Percentiles rank a stretch among this genome's conserved stretches.
phyloP scores from a whole-genome alignment of 2,888 invertebrate species.

The Stegophylla sp. region DNA sequence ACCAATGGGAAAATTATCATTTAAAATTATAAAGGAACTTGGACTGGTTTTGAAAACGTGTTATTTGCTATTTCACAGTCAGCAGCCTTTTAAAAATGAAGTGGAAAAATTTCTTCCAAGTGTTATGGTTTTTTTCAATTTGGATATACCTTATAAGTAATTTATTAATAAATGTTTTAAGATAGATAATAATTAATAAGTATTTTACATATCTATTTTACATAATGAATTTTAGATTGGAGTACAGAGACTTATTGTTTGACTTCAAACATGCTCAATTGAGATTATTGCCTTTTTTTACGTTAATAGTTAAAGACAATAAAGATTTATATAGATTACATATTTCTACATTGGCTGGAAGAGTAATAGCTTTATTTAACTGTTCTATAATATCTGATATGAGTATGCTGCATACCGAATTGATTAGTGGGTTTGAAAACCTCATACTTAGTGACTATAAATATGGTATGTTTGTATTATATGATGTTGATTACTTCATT shows the following conservation, averaged over 20 bases:
- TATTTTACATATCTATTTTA: not conserved
- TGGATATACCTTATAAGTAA: conserved; percentile 49
- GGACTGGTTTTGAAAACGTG: conserved; percentile 21
- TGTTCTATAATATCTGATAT: conserved; percentile 38
- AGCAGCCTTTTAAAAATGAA: conserved; percentile 35
- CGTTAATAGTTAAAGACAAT: conserved; percentile 28
- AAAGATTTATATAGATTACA: not conserved
- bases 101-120: conserved; percentile 36
- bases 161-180: not conserved
- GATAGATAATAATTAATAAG: not conserved
- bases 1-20: conserved; percentile 44
- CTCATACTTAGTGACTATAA: conserved; percentile 45
- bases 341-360: conserved; percentile 25
- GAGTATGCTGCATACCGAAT: conserved; percentile 43
- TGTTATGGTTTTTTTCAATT: conserved; percentile 34
- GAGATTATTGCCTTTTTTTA: conserved; percentile 41
- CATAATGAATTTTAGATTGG: conserved; percentile 11
- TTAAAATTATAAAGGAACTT: conserved; percentile 46
- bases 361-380: conserved; percentile 32
- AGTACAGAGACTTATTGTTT: conserved; percentile 36
- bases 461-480: conserved; percentile 9
- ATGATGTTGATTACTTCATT: not conserved
- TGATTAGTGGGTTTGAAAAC: conserved; percentile 43
- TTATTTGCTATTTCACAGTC: conserved; percentile 14
- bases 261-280: conserved; percentile 55